A percentile compares a stretch with the other conserved stretches of the same genome.
phyloP scores from a whole-genome alignment of 2,888 invertebrate genomes.

The Chloroclystis v-ata region DNA sequence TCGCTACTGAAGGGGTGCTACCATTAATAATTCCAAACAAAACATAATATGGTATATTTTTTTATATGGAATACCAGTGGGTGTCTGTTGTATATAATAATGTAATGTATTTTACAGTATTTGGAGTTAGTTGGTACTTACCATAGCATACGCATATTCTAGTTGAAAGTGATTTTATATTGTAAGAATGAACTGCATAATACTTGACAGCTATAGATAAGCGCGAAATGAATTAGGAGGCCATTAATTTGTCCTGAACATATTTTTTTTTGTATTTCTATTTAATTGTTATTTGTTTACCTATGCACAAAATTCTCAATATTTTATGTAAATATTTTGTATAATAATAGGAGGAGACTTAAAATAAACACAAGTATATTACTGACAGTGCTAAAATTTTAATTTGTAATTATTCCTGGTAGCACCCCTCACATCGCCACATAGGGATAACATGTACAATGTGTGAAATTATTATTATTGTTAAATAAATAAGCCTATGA shows the following conservation, averaged over 20 bases:
- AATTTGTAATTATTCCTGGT: constrained; percentile 79
- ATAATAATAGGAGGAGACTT: constrained; percentile 77
- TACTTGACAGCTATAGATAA: constrained; percentile 74
- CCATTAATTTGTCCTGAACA: constrained; percentile 60
- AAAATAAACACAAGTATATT: constrained; percentile 80
- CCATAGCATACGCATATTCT: constrained; percentile 75
- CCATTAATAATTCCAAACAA: constrained; percentile 74
- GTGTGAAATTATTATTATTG: constrained; percentile 26
- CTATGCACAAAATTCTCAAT: constrained; percentile 78
- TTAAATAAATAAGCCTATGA: constrained; percentile 14
- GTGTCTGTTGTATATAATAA: constrained; percentile 74
- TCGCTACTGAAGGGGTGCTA: constrained; percentile 79
- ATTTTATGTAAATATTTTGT: constrained; percentile 80
- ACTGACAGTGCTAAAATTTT: constrained; percentile 77
- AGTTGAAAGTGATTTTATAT: constrained; percentile 77
- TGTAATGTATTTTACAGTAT: constrained; percentile 77
- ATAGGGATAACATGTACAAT: constrained; percentile 76
- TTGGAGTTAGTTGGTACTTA: constrained; percentile 76
- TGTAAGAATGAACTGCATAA: constrained; percentile 75
- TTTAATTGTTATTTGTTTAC: constrained; percentile 80
- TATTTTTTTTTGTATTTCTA: constrained; percentile 77
- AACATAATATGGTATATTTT: constrained; percentile 75
- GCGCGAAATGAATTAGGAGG: constrained; percentile 70
- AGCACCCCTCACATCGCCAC: constrained; percentile 78
- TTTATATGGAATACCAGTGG: constrained; percentile 76